Conservation (phyloP, 64 coral and sea anemone genomes). For the Pocillopora damicornis region DNA sequence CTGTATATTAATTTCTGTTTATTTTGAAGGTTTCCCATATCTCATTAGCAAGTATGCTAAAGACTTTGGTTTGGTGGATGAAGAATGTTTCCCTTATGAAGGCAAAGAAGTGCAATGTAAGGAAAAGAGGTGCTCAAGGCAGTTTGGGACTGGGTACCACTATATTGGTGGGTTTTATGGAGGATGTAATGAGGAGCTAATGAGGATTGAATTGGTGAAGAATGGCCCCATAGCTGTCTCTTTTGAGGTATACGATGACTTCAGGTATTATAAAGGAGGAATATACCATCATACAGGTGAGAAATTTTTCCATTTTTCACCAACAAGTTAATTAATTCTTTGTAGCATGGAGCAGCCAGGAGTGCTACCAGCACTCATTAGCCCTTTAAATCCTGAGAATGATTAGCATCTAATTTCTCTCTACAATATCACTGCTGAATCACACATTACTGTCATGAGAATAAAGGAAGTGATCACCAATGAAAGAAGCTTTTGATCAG, state of each 20-base stretch:
- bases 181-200: constrained; percentile 68
- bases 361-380: too few relatives aligned
- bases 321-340: too few relatives aligned
- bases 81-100: constrained; percentile 72
- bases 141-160: constrained; percentile 52
- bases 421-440: too few relatives aligned
- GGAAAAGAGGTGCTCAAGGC: constrained; percentile 33
- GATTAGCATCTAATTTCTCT: too few relatives aligned
- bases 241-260: constrained; percentile 71
- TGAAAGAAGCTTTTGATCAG: too few relatives aligned
- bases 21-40: constrained; percentile 70
- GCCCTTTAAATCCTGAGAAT: too few relatives aligned
- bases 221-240: constrained; percentile 61
- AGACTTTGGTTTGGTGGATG: constrained; percentile 77
- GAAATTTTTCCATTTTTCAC: too few relatives aligned
- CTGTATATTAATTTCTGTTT: not conserved
- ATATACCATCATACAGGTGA: constrained; percentile 77
- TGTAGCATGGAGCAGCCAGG: too few relatives aligned
- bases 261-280: constrained; percentile 62
- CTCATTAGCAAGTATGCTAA: constrained; percentile 70
- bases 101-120: constrained; percentile 43
- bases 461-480: too few relatives aligned
- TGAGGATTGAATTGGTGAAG: constrained; percentile 65
- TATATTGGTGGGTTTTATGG: constrained; percentile 88
- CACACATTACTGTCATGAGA: too few relatives aligned